Conservation (phyloP, 2,888 invertebrate genomes). For the Itoplectis maculator region DNA sequence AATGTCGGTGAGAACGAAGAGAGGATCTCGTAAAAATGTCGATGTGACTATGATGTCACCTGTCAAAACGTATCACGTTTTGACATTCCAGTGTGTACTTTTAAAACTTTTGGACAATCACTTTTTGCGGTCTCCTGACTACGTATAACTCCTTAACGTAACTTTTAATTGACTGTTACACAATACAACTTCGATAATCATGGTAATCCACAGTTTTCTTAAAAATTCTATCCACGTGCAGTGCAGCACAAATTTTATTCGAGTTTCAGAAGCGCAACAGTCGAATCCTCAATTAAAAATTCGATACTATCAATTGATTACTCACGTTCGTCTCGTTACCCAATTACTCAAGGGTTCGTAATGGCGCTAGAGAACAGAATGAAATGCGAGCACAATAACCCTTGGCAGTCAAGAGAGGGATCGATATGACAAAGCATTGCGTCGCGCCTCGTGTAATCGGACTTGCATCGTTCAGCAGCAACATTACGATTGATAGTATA, state of each 20-base stretch:
- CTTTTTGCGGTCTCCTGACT: too few relatives aligned
- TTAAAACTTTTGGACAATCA: too few relatives aligned
- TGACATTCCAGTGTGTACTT: too few relatives aligned
- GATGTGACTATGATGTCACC: not conserved
- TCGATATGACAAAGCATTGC: not conserved
- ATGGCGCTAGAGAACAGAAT: not conserved
- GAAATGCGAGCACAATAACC: not conserved
- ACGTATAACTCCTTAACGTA: too few relatives aligned
- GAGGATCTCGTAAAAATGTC: not conserved
- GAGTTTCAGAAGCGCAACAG: not conserved
- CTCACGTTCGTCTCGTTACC: not conserved
- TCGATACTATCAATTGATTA: not conserved
- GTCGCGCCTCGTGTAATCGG: not conserved
- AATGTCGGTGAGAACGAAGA: too few relatives aligned
- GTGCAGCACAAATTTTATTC: too few relatives aligned
- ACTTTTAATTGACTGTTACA: too few relatives aligned
- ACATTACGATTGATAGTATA: conserved; percentile 10
- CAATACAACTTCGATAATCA: too few relatives aligned
- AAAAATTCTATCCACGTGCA: too few relatives aligned
- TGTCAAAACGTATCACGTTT: not conserved
- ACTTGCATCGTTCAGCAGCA: not conserved
- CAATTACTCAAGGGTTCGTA: not conserved
- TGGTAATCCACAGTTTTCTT: too few relatives aligned
- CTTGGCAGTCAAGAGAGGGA: not conserved
- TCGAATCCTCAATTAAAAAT: not conserved